Conservation (phyloP, 2,888 invertebrate species). For the Eupeodes latifasciatus region DNA sequence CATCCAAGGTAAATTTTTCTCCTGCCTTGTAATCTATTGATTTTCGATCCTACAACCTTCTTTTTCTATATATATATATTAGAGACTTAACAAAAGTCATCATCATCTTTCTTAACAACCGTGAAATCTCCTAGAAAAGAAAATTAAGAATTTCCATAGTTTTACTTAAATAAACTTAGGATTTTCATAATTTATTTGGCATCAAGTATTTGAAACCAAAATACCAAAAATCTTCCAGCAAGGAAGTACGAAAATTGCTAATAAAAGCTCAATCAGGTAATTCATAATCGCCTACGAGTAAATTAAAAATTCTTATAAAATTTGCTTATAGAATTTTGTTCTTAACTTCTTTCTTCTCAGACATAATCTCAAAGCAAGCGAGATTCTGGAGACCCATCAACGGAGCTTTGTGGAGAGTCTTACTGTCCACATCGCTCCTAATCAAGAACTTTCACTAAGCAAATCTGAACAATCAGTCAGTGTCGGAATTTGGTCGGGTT, state of each 20-base stretch:
- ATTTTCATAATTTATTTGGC: background rate
- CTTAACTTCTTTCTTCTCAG: too few relatives aligned
- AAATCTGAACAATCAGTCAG: too few relatives aligned
- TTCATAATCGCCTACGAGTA: background rate
- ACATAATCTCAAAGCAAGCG: too few relatives aligned
- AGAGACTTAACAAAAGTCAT: background rate
- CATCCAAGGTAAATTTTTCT: constrained; percentile 1
- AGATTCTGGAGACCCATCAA: too few relatives aligned
- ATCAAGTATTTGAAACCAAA: background rate
- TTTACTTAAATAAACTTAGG: background rate
- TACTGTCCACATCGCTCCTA: too few relatives aligned
- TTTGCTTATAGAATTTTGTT: too few relatives aligned
- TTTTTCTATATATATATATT: background rate
- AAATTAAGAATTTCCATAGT: background rate
- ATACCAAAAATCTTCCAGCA: background rate
- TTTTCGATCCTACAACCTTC: background rate
- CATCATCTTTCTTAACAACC: background rate
- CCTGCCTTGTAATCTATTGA: background rate
- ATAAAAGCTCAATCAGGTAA: background rate
- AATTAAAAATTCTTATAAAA: too few relatives aligned
- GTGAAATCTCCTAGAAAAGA: background rate
- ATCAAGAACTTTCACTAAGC: too few relatives aligned
- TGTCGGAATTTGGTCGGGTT: background rate
- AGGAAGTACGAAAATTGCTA: background rate
- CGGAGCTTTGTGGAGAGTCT: too few relatives aligned